Base-by-base conservation (phyloP, 2,797 vertebrate species). In the Hypotaenidia philippensis region DNA sequence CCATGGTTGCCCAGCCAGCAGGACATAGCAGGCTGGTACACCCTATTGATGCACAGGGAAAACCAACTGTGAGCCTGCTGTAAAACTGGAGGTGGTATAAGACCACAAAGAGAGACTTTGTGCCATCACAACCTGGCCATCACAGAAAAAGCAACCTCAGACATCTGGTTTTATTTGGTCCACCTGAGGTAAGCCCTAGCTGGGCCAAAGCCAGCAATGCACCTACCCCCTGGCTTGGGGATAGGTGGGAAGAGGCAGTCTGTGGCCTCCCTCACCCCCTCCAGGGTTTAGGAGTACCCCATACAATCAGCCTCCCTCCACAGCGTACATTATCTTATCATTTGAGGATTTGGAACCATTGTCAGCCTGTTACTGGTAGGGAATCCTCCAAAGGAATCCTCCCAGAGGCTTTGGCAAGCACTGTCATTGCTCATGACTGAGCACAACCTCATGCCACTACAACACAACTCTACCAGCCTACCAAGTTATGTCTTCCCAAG, bases 361-460 rank as follows among this genome's bases (percentile, higher is more conserved):
- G 31, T 29, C 40, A 81, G 60, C 14, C 26, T 49, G 29, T 38
- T 60, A 31, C n/a, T 15, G 6, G 17, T n/a, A 36, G 36, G 36
- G 36, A 36, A 36, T 36, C 36, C 36, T 36, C 36, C 36, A 36
- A 36, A 36, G 36, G 36, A 36, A 36, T 36, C 36, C 15, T 77
- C 36, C n/a, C 23, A 85, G 40, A 66, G 20, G 16, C 18, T 72
- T 74, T 52, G 84, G 47, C 20, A 91, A 44, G 11, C 25, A 13
- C 3, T 41, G 27, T 11, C 34, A 49, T 1, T 80, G 21, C 40
- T 71, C n/a, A 41, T 1, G 0, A 25, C 7, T 14, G 38, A 77
- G 2, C 11, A 31, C 16, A 17, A 7, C 14, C 55, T 69, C 14
- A 3, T 2, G 1, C 4, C 59, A 45, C 25, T 31, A 40, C 44